A percentile compares a stretch with the other conserved stretches of the same genome.
Conservation (phyloP, 35 echinoderm and acorn worm species). For the Patiria miniata region DNA sequence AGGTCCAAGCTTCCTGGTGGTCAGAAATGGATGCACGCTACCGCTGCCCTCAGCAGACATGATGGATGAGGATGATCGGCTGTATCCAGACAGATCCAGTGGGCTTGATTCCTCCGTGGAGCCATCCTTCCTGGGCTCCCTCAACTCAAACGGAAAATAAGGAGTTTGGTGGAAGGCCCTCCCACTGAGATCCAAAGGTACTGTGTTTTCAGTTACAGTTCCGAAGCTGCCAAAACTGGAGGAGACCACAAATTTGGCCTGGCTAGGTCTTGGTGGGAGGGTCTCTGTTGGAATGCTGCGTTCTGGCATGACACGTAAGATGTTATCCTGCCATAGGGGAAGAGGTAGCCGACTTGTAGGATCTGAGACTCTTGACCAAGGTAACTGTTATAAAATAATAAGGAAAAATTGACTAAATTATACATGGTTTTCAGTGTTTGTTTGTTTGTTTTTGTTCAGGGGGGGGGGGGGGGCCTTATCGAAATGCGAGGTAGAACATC, state of each 20-base stretch:
- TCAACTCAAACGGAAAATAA: not conserved
- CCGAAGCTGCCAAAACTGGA: not conserved
- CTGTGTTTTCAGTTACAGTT: slow-evolving; percentile 7
- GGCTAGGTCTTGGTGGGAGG: not conserved
- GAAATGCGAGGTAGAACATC: no score
- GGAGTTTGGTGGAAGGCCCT: not conserved
- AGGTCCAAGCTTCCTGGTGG: slow-evolving; percentile 8
- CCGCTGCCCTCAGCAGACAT: not conserved
- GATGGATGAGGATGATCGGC: not conserved
- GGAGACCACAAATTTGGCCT: not conserved
- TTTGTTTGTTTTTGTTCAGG: no score
- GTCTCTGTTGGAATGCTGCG: not conserved
- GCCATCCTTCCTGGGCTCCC: not conserved
- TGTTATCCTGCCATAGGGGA: not conserved
- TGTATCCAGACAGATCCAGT: slow-evolving; percentile 41
- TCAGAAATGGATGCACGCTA: not conserved
- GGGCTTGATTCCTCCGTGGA: slow-evolving; percentile 13
- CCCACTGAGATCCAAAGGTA: slow-evolving; percentile 20
- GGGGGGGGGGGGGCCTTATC: no score
- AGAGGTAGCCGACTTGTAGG: not conserved
- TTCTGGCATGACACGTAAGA: not conserved
- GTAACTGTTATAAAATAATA: not conserved
- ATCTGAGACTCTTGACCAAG: not conserved
- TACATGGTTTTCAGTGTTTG: no score
- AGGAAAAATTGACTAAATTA: not conserved